Conservation (phyloP, 2,888 invertebrate species). For the Lasioglossum leucozonium region DNA sequence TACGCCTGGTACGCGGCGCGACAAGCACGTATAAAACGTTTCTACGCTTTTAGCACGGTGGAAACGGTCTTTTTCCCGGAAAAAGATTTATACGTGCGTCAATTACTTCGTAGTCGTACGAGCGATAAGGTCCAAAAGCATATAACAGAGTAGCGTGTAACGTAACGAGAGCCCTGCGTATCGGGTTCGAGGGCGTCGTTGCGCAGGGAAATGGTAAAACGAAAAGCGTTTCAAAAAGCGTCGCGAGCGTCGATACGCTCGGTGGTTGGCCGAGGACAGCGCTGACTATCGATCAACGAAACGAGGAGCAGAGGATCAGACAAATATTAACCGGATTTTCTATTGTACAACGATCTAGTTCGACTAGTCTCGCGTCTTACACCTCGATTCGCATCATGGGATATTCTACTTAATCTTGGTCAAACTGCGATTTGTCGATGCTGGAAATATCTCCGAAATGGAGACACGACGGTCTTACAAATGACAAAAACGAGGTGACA, state of each 20-base stretch:
- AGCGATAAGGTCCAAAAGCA: neutral
- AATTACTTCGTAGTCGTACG: neutral
- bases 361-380: neutral
- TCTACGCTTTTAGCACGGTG: neutral
- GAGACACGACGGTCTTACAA: too few species aligned
- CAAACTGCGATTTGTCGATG: too few species aligned
- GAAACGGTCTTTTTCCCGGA: neutral
- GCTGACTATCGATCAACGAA: neutral
- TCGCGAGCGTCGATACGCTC: neutral
- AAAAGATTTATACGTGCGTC: neutral
- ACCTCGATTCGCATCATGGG: neutral
- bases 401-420: too few species aligned
- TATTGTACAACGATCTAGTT: neutral
- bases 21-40: neutral
- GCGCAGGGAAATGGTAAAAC: neutral
- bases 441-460: too few species aligned
- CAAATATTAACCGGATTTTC: neutral
- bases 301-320: neutral
- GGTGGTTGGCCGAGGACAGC: neutral
- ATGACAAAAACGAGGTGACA: too few species aligned
- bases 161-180: neutral
- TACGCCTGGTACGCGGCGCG: neutral
- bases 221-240: neutral
- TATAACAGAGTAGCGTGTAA: neutral
- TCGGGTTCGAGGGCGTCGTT: neutral